Base-by-base conservation (phyloP, 2,888 invertebrate genomes). In the Brenthis ino region DNA sequence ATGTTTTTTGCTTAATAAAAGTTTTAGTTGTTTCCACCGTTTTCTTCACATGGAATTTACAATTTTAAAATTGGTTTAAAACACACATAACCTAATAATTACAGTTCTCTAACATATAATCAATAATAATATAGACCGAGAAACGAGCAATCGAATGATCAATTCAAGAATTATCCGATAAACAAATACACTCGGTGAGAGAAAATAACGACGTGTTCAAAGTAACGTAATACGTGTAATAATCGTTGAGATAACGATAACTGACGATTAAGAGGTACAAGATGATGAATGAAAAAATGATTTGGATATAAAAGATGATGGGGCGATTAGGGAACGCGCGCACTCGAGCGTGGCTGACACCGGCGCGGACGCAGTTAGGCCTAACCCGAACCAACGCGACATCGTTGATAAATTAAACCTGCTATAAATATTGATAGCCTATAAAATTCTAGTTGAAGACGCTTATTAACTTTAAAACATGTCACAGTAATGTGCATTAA, bases 261-360 rank as follows among this genome's bases (percentile, higher is more conserved):
- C 85, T 82, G 87, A 87, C 86, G 89, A 90, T 91, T 89, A 88
- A 87, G 78, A 74, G 78, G 76, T 82, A 84, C 79, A 81, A 77
- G 83, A 85, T 88, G 88, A 89, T 91, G 88, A 91, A 92, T 89
- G 88, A 87, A 89, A 87, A 85, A 86, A 86, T 87, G 85, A 88
- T 90, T 88, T 84, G 77, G 86, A 85, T 89, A 86, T 87, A 88
- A 86, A 83, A 84, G 83, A 87, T 84, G 85, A 85, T 86, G 77
- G 81, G 82, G 81, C 86, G 86, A 91, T 89, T 90, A 87, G 80
- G 82, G 77, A 77, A 75, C 75, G 82, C 82, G 84, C 81, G 82
- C 85, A 83, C 74, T 77, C 81, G 78, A 85, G 82, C 86, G 85
- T 84, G 78, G 74, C 81, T 78, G 84, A 81, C 82, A 82, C 79